Evolutionary conservation across 2,797 vertebrate species (phyloP), one percentile per base, ranked within the genome.

Genomic region (Cuculus canorus): DNA sequence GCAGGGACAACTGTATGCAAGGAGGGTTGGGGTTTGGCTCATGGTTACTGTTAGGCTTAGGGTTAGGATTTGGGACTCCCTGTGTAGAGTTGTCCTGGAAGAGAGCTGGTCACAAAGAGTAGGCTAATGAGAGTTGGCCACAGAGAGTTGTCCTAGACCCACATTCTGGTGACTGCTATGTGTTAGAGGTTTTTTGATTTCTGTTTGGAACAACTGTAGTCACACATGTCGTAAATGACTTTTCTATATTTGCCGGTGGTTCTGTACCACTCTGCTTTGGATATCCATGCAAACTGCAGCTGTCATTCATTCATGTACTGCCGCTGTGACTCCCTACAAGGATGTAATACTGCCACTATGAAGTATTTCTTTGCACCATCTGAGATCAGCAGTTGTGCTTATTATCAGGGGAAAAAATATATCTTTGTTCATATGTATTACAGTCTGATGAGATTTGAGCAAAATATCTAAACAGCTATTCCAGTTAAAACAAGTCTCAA

Each of bases 301-400:
- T 75, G 19, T 23, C n/a, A n/a, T 18, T 75, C 43, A 16, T 48
- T 77, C 0, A 1, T 5, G 1, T 18, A 57, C 79, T 64, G 25
- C 15, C 6, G 82, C 21, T 22, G 30, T 2, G 4, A 50, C 50
- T 88, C 22, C 21, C 32, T 82, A 28, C 7, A 21, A 37, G 56
- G 24, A 69, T 23, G 10, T 11, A 91, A 13, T 21, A 5, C 7
- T 64, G 32, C 11, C 18, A 5, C 27, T 52, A 12, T 0, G 0
- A 69, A 52, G 13, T 27, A 14, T 7, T 82, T 35, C 33, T 82
- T 82, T 50, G 15, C 9, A 54, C 4, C 33, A 53, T 64, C 32
- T 65, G 35, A 89, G 52, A 76, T 72, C 50, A 71, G 35, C 37
- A 78, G 43, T 27, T 69, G n/a, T 80, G 32, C 21, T 77, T 86